phyloP scores from a whole-genome alignment of 2,113 vertebrate species.

The Elephantulus edwardii region DNA sequence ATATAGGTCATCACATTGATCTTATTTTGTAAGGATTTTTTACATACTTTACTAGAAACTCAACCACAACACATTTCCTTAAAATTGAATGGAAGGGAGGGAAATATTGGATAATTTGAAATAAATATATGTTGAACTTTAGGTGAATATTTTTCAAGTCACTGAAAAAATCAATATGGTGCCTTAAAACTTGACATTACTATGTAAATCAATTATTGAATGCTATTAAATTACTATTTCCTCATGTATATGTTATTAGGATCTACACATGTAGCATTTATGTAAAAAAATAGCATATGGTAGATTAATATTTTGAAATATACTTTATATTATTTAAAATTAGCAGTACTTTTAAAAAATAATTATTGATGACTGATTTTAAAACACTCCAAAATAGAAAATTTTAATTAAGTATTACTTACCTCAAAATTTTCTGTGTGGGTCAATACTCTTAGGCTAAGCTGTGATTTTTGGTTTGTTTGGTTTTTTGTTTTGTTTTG shows the following conservation, averaged over 20 bases:
- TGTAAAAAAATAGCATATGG: not conserved
- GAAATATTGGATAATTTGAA: not conserved
- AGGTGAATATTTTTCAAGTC: not conserved
- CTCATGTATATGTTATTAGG: not conserved
- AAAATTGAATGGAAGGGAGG: not conserved
- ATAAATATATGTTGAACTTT: not conserved
- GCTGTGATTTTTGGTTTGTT: accelerated
- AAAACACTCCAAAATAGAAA: not conserved
- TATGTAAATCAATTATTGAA: not conserved
- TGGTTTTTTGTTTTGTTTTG: too few species aligned
- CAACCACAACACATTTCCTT: not conserved
- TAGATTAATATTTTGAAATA: not conserved
- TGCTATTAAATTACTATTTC: not conserved
- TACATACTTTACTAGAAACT: not conserved
- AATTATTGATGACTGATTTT: not conserved
- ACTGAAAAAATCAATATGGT: not conserved
- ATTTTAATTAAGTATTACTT: not conserved
- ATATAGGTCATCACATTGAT: slow-evolving; percentile 23
- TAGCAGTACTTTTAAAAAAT: not conserved
- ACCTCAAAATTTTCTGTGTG: not conserved
- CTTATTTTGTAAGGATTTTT: slow-evolving; percentile 11
- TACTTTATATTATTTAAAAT: not conserved
- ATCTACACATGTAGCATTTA: not conserved
- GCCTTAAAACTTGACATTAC: not conserved
- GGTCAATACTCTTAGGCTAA: not conserved